phyloP scores from a whole-genome alignment of 2,113 vertebrate genomes.

The Cinclus cinclus region DNA sequence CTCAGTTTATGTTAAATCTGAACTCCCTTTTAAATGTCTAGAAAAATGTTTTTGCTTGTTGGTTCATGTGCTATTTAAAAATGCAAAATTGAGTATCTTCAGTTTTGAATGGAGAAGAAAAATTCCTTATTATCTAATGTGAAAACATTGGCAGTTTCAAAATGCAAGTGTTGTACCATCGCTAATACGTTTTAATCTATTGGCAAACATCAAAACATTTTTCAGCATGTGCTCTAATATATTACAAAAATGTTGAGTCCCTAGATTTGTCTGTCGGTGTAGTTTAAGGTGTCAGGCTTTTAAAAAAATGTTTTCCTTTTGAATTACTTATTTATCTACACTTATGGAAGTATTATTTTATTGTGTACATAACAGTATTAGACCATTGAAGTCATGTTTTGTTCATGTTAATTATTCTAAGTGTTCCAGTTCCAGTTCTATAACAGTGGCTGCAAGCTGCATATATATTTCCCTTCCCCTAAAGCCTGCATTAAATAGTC shows the following conservation, averaged over 20 bases:
- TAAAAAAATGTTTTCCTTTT: slow-evolving; percentile 49
- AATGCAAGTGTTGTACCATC: background rate
- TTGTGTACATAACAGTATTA: slow-evolving; percentile 86
- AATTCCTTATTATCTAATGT: background rate
- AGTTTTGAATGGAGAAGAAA: background rate
- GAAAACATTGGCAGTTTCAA: background rate
- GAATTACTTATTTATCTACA: slow-evolving; percentile 71
- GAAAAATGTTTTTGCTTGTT: background rate
- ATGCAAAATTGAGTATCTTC: background rate
- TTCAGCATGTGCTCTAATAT: background rate
- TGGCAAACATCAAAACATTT: background rate
- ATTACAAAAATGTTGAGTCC: background rate
- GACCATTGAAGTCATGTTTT: slow-evolving; percentile 64
- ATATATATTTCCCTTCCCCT: background rate
- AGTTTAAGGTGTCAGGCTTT: slow-evolving; percentile 33
- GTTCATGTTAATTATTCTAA: slow-evolving; percentile 49
- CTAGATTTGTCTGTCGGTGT: background rate
- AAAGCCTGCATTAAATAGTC: background rate
- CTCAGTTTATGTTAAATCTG: slow-evolving; percentile 9
- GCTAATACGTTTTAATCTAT: background rate
- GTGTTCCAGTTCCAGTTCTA: background rate
- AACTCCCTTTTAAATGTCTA: background rate
- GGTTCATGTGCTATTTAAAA: background rate
- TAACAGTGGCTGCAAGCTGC: slow-evolving; percentile 10
- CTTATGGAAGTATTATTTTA: slow-evolving; percentile 78